Percentiles rank a stretch among this genome's conserved stretches.
Evolutionary conservation across 2,113 vertebrate genomes (phyloP).

Genomic region (Peromyscus leucopus): DNA sequence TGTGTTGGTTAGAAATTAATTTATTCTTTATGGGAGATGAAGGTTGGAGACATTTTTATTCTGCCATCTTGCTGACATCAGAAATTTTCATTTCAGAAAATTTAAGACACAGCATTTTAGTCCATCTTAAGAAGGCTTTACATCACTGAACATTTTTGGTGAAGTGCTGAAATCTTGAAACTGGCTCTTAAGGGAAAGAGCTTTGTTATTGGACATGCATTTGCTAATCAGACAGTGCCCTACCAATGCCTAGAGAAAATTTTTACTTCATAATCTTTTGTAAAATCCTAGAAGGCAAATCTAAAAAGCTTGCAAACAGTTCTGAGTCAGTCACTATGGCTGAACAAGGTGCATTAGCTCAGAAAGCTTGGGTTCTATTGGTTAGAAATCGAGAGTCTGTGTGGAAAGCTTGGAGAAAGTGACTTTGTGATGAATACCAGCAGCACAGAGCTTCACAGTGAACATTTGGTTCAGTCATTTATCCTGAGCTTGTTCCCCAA

Average conservation of each 20-base stretch:
- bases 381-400: neutral
- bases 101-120: neutral
- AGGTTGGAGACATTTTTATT: neutral
- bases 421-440: neutral
- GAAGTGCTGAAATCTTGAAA: neutral
- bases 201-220: neutral
- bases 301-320: neutral
- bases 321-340: neutral
- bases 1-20: neutral
- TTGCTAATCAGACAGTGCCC: neutral
- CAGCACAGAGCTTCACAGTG: neutral
- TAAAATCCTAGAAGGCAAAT: conserved; percentile 4
- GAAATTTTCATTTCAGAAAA: neutral
- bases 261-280: neutral
- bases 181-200: neutral
- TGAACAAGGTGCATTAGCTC: neutral
- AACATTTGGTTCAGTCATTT: neutral
- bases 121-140: neutral
- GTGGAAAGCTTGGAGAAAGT: neutral
- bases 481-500: neutral
- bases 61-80: neutral
- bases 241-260: neutral
- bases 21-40: neutral
- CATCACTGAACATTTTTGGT: neutral
- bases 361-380: neutral